A percentile compares a stretch with the other conserved stretches of the same genome.
These are phyloP conservation scores for Coregonus clupeaformis DNA, from an alignment of 2,113 vertebrate genomes.

Conservation along the genomic window DNA sequence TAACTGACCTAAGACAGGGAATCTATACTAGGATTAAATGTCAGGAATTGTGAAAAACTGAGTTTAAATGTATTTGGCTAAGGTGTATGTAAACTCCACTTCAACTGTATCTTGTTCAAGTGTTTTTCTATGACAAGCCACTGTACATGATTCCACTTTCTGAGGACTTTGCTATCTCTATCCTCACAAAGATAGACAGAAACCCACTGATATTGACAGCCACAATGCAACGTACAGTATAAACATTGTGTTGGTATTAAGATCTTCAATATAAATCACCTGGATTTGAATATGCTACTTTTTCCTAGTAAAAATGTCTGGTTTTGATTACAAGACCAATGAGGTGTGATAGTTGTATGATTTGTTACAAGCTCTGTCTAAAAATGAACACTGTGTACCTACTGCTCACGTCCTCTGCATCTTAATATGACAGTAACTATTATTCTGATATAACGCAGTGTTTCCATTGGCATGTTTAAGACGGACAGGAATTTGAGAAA, in stretches of 20 bases:
- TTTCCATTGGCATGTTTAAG: no score
- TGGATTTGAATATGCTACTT: no score
- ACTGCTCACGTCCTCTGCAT: slow-evolving; percentile 36
- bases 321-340: background rate
- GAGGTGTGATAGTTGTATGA: background rate
- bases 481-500: slow-evolving; percentile 60
- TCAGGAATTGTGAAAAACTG: no score
- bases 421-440: slow-evolving; percentile 60
- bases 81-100: no score
- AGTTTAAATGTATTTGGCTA: no score
- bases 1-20: no score
- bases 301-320: no score
- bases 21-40: no score
- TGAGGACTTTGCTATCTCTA: background rate
- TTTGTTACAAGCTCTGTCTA: background rate
- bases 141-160: background rate
- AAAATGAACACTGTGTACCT: slow-evolving; percentile 22
- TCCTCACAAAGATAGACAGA: background rate
- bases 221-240: background rate
- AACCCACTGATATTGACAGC: background rate
- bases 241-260: background rate
- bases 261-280: background rate
- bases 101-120: slow-evolving; percentile 61
- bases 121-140: slow-evolving; percentile 28
- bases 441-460: slow-evolving; percentile 62